Evolutionary conservation across 2,888 invertebrate genomes (phyloP).

Genomic region (Andrena bicolor): DNA sequence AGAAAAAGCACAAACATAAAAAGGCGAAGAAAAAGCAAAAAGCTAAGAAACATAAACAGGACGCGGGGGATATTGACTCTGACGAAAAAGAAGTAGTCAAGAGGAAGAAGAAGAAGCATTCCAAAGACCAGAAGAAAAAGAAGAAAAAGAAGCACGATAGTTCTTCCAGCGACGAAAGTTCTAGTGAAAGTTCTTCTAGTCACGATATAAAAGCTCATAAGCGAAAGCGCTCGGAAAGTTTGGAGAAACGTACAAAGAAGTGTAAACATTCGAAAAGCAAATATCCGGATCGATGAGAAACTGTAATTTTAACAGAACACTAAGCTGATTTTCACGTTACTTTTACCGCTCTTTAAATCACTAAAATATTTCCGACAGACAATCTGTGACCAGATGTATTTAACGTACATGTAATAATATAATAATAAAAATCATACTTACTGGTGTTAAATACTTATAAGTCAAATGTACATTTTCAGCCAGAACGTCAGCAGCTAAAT

Average conservation of each 20-base stretch:
- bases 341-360: conserved; percentile 22
- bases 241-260: conserved; percentile 77
- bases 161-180: conserved; percentile 71
- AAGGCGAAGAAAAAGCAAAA: conserved; percentile 80
- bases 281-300: conserved; percentile 68
- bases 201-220: conserved; percentile 69
- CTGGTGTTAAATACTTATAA: conserved; percentile 96
- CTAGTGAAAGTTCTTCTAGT: conserved; percentile 64
- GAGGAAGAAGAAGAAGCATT: conserved; percentile 76
- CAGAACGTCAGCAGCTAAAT: conserved; percentile 98
- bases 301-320: conserved; percentile 8
- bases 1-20: conserved; percentile 78
- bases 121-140: conserved; percentile 73
- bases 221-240: conserved; percentile 62
- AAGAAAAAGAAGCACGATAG: conserved; percentile 69
- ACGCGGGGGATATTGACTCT: conserved; percentile 64
- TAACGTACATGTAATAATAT: conserved; percentile 3
- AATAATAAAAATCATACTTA: conserved; percentile 82
- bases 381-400: conserved; percentile 14
- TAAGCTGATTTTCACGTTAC: conserved; percentile 7
- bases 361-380: conserved; percentile 16
- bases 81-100: conserved; percentile 70
- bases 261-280: conserved; percentile 80
- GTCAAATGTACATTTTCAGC: conserved; percentile 99
- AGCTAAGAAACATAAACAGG: conserved; percentile 75